Conservation (phyloP, 1,140 invertebrate species). For the Orussus abietinus region DNA sequence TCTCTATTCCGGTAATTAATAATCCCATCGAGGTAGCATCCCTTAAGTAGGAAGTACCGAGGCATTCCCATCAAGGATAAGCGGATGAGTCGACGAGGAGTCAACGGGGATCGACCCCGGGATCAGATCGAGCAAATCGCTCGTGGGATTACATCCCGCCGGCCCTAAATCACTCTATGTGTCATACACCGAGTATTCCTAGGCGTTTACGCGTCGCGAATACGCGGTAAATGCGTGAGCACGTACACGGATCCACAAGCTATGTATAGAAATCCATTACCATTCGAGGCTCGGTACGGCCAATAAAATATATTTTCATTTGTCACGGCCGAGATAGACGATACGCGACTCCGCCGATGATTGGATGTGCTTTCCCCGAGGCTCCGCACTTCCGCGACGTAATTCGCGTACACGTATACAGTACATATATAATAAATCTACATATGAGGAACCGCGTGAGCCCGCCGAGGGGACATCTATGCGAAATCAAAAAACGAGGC, state of each 20-base stretch:
- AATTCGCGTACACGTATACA: background rate
- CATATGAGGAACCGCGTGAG: too few species aligned
- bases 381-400: background rate
- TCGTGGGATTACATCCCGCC: conserved; percentile 17
- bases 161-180: conserved; percentile 16
- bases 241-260: too few species aligned
- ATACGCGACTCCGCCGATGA: background rate
- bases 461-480: too few species aligned
- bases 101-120: conserved; percentile 1
- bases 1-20: background rate
- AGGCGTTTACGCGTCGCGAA: too few species aligned
- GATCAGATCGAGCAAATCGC: conserved; percentile 15
- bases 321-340: background rate
- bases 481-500: too few species aligned
- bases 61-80: conserved; percentile 18
- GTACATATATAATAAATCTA: too few species aligned
- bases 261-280: conserved; percentile 18
- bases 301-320: background rate
- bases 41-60: background rate
- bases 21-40: conserved; percentile 3
- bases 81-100: too few species aligned
- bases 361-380: conserved; percentile 5
- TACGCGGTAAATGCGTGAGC: background rate
- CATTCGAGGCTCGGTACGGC: background rate
- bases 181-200: background rate